Percentiles rank a stretch among this genome's conserved stretches.
phyloP scores from a whole-genome alignment of 2,797 vertebrate genomes.

The Gymnoscopelus microlampas region DNA sequence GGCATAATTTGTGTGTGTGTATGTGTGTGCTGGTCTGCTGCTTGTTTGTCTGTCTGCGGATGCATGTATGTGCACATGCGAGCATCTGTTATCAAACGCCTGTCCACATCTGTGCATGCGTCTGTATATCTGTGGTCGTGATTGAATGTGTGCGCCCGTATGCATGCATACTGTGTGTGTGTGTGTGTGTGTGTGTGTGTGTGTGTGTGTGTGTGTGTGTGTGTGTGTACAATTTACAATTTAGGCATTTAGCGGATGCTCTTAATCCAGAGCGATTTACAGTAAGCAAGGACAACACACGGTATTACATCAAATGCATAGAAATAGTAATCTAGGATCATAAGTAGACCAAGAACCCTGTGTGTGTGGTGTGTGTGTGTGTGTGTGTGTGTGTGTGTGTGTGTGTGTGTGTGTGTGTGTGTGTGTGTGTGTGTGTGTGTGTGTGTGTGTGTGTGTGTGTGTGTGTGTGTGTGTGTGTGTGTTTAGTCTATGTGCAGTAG shows the following conservation, averaged over 20 bases:
- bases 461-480: constrained; percentile 20
- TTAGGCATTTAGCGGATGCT: no score
- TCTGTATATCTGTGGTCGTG: constrained; percentile 22
- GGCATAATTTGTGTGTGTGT: constrained; percentile 16
- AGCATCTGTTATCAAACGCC: no score
- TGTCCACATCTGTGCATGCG: not conserved
- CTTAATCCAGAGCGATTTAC: no score
- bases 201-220: constrained; percentile 16
- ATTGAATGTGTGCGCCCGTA: constrained; percentile 37
- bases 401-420: constrained; percentile 17
- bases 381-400: constrained; percentile 25
- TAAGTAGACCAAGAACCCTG: constrained; percentile 23
- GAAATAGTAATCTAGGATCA: no score
- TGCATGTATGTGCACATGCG: constrained; percentile 1
- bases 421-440: constrained; percentile 20
- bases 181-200: constrained; percentile 19
- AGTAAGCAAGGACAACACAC: no score
- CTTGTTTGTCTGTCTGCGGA: constrained; percentile 1
- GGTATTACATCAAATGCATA: no score
- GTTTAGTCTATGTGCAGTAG: constrained; percentile 71
- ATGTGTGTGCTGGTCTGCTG: constrained; percentile 4
- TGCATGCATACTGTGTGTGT: constrained; percentile 26
- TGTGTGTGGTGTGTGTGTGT: constrained; percentile 21
- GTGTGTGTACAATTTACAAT: no score
- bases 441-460: constrained; percentile 22